These are phyloP conservation scores for Odontophorus gujanensis DNA, from an alignment of 2,113 vertebrate genomes.

Conservation along the genomic window DNA sequence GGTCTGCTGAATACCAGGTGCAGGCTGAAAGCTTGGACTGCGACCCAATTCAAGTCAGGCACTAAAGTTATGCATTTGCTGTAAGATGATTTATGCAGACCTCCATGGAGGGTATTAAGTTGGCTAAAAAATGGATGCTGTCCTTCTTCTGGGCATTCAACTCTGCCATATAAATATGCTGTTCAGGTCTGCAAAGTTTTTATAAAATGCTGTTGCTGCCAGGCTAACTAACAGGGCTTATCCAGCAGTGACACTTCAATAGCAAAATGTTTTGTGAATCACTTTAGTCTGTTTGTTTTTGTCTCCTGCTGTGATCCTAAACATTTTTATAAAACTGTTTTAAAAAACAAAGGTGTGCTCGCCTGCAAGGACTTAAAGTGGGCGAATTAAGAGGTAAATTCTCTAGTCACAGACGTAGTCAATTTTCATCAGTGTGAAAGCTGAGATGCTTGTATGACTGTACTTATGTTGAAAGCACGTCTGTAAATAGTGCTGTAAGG, in stretches of 20 bases:
- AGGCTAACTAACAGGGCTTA: slow-evolving; percentile 44
- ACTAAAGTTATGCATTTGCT: slow-evolving; percentile 4
- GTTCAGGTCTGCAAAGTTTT: slow-evolving; percentile 43
- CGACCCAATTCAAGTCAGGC: neutral
- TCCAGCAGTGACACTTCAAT: slow-evolving; percentile 11
- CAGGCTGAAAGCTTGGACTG: neutral
- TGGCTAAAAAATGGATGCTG: slow-evolving; percentile 4
- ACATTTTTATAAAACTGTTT: neutral
- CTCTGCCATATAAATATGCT: slow-evolving; percentile 10
- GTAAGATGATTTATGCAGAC: slow-evolving; percentile 34
- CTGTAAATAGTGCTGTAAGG: slow-evolving; percentile 41
- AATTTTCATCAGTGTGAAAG: slow-evolving; percentile 28
- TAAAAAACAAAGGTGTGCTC: neutral
- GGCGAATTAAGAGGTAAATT: slow-evolving; percentile 31
- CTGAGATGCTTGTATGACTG: neutral
- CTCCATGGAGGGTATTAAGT: slow-evolving; percentile 19
- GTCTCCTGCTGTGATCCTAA: slow-evolving; percentile 23
- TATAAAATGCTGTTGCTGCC: slow-evolving; percentile 24
- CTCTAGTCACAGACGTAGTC: neutral
- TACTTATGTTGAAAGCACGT: slow-evolving; percentile 32
- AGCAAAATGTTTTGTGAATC: slow-evolving; percentile 51
- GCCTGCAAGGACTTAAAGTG: slow-evolving; percentile 1
- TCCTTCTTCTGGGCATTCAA: slow-evolving; percentile 13
- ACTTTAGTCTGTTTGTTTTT: slow-evolving; percentile 56
- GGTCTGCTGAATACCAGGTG: neutral